Base-by-base conservation (phyloP, 2,888 invertebrate species). In the Cabera pusaria region DNA sequence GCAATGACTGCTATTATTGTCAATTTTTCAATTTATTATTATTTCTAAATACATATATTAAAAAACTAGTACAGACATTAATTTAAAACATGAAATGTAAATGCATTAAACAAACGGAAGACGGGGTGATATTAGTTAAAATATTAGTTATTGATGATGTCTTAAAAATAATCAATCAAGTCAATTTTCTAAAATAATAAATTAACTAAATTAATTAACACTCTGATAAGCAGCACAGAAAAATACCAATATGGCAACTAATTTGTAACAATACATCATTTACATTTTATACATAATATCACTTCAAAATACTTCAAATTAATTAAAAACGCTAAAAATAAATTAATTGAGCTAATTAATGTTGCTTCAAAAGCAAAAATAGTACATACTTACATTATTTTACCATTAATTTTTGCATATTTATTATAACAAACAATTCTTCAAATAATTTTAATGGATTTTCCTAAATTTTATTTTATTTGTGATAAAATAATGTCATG, bases 271-370 rank as follows among this genome's bases (percentile, higher is more conserved):
- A 12, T 23, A 39, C 37, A 17, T 22, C 26, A 25, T 16, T 18
- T 21, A 28, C 6, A 33, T 6, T 31, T 19, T 16, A 27, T 4
- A 22, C 7, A 37, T 37, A 45, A 45, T 52, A 49, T 49, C 48
- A 48, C 44, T 44, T 33, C 6, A 18, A 37, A 43, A 44, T 41
- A 43, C 35, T 35, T 22, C 21, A 40, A 41, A 26, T 41, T 43
- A 36, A 22, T 12, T 20, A 34, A 20, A 3, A 4, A 34, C 39
- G 12, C 11, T 22, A 22, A 23, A 28, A 28, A 17, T 17, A 21
- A 33, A 31, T 7, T 18, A 35, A 29, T 44, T 44, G 39, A 49
- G 42, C 39, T 49, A 43, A 23, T 19, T n/a, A 25, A 28, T 5
- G 8, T n/a, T 14, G 31, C 40, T 38, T 44, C 19, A 16, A 2